Base-by-base conservation (phyloP, 2,797 vertebrate genomes). In the Diplodus sargus region DNA sequence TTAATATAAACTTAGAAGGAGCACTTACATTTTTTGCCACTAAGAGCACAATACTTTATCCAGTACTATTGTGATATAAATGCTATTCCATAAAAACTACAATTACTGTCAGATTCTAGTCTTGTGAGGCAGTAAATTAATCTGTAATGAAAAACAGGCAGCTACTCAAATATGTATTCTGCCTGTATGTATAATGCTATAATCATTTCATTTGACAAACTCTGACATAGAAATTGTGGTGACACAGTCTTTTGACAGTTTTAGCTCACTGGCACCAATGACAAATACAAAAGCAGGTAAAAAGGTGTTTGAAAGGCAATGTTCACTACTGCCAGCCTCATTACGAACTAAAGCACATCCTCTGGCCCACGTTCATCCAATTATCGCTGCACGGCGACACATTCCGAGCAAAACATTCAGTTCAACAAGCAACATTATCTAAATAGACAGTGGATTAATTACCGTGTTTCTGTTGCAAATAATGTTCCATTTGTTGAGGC, bases 401-500 rank as follows among this genome's bases (percentile, higher is more conserved):
- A 65, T 71, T 65, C 57, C 49, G 47, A 25, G 45, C 6, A 30
- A 60, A 64, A 57, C 30, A 22, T 51, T 48, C 43, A 79, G 75
- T 30, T 82, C n/a, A 59, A 76, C 48, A 34, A 20, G 62, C 54
- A 67, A 23, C 34, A 70, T 22, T 39, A 73, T 74, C 53, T 74
- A 43, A 59, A 42, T 2, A 68, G 61, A 78, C 42, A 63, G 54
- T 60, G 43, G 14, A 54, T 68, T 58, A 52, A 79, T 81, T 68
- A 76, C 16, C 12, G 34, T 17, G 45, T 59, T 39, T 65, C 15
- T 30, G 51, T 17, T 53, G 25, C 66, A 77, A 71, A 67, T 43
- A 58, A 25, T 20, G 16, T 58, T 73, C 42, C 4, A 15, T 45
- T 58, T 67, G 57, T 20, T 42, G 0, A 61, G 34, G 48, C 23